Evolutionary conservation across 2,113 vertebrate genomes (phyloP).

Genomic region (Melanostigma gelatinosum): DNA sequence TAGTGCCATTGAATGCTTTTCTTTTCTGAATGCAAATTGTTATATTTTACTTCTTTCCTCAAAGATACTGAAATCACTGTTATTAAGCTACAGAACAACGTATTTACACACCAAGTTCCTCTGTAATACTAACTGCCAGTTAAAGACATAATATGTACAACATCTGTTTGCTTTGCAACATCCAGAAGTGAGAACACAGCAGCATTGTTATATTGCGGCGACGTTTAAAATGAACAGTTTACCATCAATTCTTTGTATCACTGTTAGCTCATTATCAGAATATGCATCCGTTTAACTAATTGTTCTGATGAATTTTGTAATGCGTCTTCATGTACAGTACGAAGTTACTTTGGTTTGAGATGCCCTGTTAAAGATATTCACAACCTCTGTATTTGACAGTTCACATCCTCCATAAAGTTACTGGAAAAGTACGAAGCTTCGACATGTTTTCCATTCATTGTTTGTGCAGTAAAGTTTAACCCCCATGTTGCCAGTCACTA

Average conservation of each 20-base stretch:
- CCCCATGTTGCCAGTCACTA: conserved; percentile 1
- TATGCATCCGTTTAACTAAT: conserved; percentile 21
- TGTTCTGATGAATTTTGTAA: conserved; percentile 25
- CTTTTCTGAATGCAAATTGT: conserved; percentile 14
- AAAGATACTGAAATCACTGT: conserved; percentile 31
- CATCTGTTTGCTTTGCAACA: conserved; percentile 12
- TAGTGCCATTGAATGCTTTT: conserved; percentile 21
- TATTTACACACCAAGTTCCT: conserved; percentile 23
- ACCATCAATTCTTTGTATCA: conserved; percentile 15
- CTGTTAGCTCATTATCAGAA: conserved; percentile 20
- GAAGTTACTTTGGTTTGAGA: conserved; percentile 6
- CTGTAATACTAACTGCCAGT: conserved; percentile 21
- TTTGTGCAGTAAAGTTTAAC: conserved; percentile 19
- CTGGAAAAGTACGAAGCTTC: not conserved
- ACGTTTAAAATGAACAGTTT: conserved; percentile 12
- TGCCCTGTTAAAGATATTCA: conserved; percentile 12
- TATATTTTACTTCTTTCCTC: not conserved
- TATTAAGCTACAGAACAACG: conserved; percentile 11
- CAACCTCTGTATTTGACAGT: conserved; percentile 8
- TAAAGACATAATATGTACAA: conserved; percentile 20
- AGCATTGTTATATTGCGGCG: not conserved
- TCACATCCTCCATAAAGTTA: not conserved
- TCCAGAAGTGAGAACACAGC: not conserved
- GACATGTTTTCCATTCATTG: conserved; percentile 24
- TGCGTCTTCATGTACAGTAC: conserved; percentile 10